Percentiles rank a stretch among this genome's conserved stretches.
Conservation (phyloP, 2,113 vertebrate genomes). For the Pollimyrus isidori region DNA sequence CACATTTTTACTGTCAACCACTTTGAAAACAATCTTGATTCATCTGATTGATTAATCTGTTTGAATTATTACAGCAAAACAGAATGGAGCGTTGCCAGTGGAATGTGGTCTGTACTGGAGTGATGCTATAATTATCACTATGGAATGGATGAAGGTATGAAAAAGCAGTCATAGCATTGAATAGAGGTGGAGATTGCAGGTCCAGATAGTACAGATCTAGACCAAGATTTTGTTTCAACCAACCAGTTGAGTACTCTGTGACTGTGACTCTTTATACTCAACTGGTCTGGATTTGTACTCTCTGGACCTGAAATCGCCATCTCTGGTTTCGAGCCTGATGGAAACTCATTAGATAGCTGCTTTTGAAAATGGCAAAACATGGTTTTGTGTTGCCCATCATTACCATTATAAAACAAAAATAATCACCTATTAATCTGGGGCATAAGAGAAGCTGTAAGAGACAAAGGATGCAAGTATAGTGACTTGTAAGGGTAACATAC, state of each 20-base stretch:
- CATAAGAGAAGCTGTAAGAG: neutral
- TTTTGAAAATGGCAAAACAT: neutral
- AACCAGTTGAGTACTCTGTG: no score
- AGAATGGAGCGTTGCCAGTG: neutral
- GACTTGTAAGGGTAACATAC: neutral
- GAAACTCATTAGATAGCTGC: neutral
- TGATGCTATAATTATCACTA: neutral
- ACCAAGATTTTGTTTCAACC: no score
- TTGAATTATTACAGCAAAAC: neutral
- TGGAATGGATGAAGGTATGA: neutral
- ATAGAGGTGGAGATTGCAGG: no score
- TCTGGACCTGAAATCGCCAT: no score
- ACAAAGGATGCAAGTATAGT: neutral
- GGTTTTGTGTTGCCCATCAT: neutral
- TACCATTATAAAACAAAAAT: neutral
- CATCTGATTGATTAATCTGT: neutral
- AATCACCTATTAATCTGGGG: neutral
- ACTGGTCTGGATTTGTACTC: no score
- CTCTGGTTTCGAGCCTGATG: neutral
- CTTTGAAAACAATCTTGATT: neutral
- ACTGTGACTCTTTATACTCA: no score
- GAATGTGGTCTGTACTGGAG: constrained; percentile 51
- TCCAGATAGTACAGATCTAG: no score
- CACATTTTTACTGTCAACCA: neutral
- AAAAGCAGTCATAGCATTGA: neutral